Base-by-base conservation (phyloP, 2,888 invertebrate genomes). In the Orthonychiurus folsomi region DNA sequence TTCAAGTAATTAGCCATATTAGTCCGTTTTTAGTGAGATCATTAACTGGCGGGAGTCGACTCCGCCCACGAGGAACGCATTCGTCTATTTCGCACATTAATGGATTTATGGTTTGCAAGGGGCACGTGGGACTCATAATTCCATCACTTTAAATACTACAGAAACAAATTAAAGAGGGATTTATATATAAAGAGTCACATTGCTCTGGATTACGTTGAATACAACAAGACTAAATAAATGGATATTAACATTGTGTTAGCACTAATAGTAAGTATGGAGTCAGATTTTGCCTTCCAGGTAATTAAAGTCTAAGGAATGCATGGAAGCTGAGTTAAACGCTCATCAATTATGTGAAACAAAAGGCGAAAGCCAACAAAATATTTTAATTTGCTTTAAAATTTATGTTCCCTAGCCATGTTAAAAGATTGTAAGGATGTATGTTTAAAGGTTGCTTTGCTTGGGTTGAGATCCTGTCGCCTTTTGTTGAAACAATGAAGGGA, bases 1-100 rank as follows among this genome's bases (percentile, higher is more conserved):
- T 37, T 37, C 37, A 37, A 37, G 37, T 37, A 37, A 37, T 37
- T 37, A 37, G 37, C 37, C 37, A 37, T 37, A 37, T 37, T 37
- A 37, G 37, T 37, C 37, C 37, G 37, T 37, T 37, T 37, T 37
- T 37, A 37, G 37, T 37, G 15, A 15, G 5, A 37, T 37, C 37
- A 37, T 37, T 37, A 37, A 5, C 37, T 9, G 15, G 15, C 37
- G 15, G 37, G 37, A 37, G 37, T 37, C 37, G 15, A 37, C 37
- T 37, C 37, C 37, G 37, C 37, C 37, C 37, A 9, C 37, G 37
- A 37, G 15, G 37, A 37, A 15, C 9, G 37, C 37, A 37, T 37
- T 37, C 15, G 37, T 37, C 37, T 37, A 37, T 37, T 37, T 37
- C 37, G 37, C 37, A 37, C 37, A 9, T 15, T 37, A n/a, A 9